phyloP scores from a whole-genome alignment of 2,888 invertebrate species.

The Stictocephala bisonia region DNA sequence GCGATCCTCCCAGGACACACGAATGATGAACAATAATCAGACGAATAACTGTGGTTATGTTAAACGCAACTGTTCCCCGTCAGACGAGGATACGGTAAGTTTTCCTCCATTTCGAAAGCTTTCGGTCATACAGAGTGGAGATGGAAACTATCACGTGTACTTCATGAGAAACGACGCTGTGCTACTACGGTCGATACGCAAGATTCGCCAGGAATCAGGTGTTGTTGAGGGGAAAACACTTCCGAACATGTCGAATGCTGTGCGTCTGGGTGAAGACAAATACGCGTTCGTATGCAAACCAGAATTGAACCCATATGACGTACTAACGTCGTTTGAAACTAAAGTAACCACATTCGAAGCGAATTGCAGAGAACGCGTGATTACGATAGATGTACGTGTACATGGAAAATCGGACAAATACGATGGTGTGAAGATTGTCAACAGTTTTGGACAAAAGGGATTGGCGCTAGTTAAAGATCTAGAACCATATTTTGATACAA shows the following conservation, averaged over 20 bases:
- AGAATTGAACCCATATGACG: not conserved
- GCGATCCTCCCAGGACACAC: too few relatives aligned
- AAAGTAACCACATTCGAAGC: not conserved
- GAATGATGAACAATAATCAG: too few relatives aligned
- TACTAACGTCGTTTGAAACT: not conserved
- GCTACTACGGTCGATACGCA: not conserved
- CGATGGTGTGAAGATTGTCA: slow-evolving; percentile 4
- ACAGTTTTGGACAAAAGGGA: slow-evolving; percentile 19
- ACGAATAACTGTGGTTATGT: not conserved
- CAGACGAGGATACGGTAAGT: not conserved
- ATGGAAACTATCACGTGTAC: slow-evolving; percentile 20
- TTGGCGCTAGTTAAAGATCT: not conserved
- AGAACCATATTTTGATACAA: not conserved
- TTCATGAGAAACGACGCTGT: slow-evolving; percentile 6
- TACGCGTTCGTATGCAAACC: not conserved
- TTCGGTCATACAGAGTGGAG: not conserved
- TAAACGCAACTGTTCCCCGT: not conserved
- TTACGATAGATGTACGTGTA: not conserved
- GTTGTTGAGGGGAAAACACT: too few relatives aligned
- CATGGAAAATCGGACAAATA: not conserved
- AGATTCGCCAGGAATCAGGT: too few relatives aligned
- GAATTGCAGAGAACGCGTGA: not conserved
- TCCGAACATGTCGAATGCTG: not conserved
- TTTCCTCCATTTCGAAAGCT: slow-evolving; percentile 8
- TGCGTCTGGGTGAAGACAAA: not conserved